Evolutionary conservation across 2,113 vertebrate genomes (phyloP), one percentile per base, ranked within the genome.

Genomic region (Hemicordylus capensis): DNA sequence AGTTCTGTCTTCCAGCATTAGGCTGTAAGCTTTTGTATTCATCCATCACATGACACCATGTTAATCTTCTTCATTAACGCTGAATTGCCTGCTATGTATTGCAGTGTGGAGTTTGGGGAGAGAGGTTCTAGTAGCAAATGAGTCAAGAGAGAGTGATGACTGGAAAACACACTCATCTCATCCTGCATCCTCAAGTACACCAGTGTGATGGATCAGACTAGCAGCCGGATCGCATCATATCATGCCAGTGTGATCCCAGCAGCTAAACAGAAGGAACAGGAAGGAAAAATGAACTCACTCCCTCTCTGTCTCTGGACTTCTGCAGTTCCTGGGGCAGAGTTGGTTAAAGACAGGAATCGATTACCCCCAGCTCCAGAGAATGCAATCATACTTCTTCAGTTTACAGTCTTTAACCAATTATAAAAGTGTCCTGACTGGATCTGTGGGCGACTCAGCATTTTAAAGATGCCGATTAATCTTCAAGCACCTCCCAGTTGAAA

Each of bases 401-500:
- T 85, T 73, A 85, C 58, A 72, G 11, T 78, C 58, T 83, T 63
- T 66, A 88, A 22, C 66, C 24, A 79, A 63, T 64, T 70, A 75
- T n/a, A 46, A 83, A 77, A 66, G 24, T 39, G 9, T 22, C 72
- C 81, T 85, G 48, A 87, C 17, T 0, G 0, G 85, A 48, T 61
- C 70, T 67, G 80, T 76, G 81, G 48, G 34, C 34, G 59, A 1
- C 76, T 93, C 64, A 84, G 74, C 73, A 77, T 77, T 87, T 83
- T 83, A 81, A 90, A 86, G 0, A 0, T 56, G 37, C 19, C 0
- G 0, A 78, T 87, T 89, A 90, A 93, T 89, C 84, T 86, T 75
- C 67, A 82, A 89, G 83, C 88, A 90, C 76, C 84, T 91, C 87
- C 59, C 80, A 87, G 42, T 2, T 84, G 72, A 91, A 94, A 86